Evolutionary conservation across 1,140 invertebrate genomes (phyloP), one percentile per base, ranked within the genome.

Genomic region (Drosophila eugracilis): DNA sequence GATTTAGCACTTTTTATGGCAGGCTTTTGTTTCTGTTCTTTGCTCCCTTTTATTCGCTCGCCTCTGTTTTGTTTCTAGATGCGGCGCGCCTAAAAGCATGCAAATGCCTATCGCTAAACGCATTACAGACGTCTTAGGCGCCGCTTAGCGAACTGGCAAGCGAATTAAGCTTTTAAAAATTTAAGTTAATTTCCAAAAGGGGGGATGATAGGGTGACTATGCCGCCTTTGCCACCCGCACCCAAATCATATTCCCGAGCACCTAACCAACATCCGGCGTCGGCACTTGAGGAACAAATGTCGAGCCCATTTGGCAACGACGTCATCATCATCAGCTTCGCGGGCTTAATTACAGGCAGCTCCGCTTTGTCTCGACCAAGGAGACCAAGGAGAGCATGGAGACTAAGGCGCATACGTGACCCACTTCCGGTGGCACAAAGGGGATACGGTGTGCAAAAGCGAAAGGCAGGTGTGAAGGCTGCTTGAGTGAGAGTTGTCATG

Each of bases 401-500:
- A 47, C 57, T 67, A 72, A 65, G 72, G 66, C 44, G 58, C 78
- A 78, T 88, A 81, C 84, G 78, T 86, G 83, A 86, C 81, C 81
- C 83, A 86, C 81, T 75, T 86, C 81, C 81, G 83, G 81, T 30
- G 39, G 50, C 60, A 88, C 83, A 86, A 81, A 79, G 60, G 69
- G 72, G 73, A 79, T 79, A 24, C 19, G 53, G 19, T 10, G 14
- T 45, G 57, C 60, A 37, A 65, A 62, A 50, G 30, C 69, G 62
- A 75, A 66, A 69, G 48, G 39, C 55, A 81, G 81, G 81, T 81
- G 80, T 85, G 80, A 85, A 85, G 59, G 80, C 57, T 54, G 72
- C 71, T 70, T 52, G 78, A 80, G 69, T 74, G 62, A 75, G 71
- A 88, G 83, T 80, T 80, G 81, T 88, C 81, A 88, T 81, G 83